Percentiles rank a stretch among this genome's conserved stretches.
These are phyloP conservation scores for Pampus argenteus DNA, from an alignment of 2,797 vertebrate species.

Conservation along the genomic window DNA sequence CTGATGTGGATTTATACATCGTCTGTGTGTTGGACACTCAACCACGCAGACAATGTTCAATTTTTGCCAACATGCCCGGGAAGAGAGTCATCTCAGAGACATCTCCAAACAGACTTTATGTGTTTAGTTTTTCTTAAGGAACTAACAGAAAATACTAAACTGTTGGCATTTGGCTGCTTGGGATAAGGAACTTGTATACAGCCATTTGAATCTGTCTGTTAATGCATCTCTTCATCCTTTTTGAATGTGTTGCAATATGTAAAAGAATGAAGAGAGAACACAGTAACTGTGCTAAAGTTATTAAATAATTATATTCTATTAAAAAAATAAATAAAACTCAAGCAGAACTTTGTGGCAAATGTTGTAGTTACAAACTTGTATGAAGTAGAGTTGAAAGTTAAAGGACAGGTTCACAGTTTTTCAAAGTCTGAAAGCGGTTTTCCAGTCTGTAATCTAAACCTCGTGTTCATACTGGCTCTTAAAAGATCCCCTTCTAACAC, in stretches of 20 bases:
- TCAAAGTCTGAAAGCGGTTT: too few species aligned
- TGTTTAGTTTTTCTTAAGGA: conserved; percentile 4
- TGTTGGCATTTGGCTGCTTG: background rate
- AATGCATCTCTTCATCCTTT: background rate
- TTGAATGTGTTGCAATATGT: conserved; percentile 18
- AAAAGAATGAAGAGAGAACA: background rate
- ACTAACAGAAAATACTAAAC: background rate
- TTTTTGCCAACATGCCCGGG: conserved; percentile 6
- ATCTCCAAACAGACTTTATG: conserved; percentile 8
- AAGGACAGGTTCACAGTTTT: too few species aligned
- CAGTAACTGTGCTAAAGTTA: background rate
- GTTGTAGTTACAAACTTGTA: background rate
- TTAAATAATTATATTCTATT: background rate
- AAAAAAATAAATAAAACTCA: conserved; percentile 24
- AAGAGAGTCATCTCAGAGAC: background rate
- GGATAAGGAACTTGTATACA: background rate
- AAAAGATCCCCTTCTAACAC: too few species aligned
- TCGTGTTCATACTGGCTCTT: too few species aligned
- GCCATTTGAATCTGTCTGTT: background rate
- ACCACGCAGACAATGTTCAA: background rate
- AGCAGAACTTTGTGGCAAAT: conserved; percentile 1
- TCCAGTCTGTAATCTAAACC: too few species aligned
- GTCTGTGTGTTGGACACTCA: conserved; percentile 27
- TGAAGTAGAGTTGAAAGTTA: too few species aligned
- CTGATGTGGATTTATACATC: conserved; percentile 31